phyloP scores from a whole-genome alignment of 2,113 vertebrate species.

The Budorcas taxicolor region DNA sequence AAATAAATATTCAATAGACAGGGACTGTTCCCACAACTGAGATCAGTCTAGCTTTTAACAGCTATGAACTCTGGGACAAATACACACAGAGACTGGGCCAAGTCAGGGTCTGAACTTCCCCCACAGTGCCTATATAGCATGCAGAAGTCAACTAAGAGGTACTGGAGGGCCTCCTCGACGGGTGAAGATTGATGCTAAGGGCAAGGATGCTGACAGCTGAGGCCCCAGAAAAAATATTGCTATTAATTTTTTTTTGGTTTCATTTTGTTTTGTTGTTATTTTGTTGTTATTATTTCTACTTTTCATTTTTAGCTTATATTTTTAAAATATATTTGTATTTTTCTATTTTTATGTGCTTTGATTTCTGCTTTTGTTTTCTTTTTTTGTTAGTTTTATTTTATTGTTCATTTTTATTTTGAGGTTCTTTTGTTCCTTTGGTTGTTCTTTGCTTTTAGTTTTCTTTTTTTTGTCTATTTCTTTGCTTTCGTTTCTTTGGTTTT shows the following conservation, averaged over 20 bases:
- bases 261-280: not conserved
- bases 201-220: not conserved
- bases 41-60: not conserved
- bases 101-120: not conserved
- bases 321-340: not conserved
- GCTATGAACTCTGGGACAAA: not conserved
- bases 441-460: not conserved
- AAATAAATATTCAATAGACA: not conserved
- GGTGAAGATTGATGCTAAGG: not conserved
- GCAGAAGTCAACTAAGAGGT: not conserved
- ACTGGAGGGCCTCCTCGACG: not conserved
- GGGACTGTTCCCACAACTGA: not conserved
- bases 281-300: not conserved
- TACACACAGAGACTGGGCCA: not conserved
- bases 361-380: not conserved
- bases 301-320: not conserved
- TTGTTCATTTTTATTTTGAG: not conserved
- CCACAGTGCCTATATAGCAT: not conserved
- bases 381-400: not conserved
- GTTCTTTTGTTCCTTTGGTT: not conserved
- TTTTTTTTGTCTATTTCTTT: not conserved
- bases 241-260: not conserved
- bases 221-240: not conserved
- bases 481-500: not conserved
- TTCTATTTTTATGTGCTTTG: not conserved